A percentile compares a stretch with the other conserved stretches of the same genome.
These are phyloP conservation scores for Lasioglossum figueresi DNA, from an alignment of 2,888 invertebrate genomes.

Conservation along the genomic window DNA sequence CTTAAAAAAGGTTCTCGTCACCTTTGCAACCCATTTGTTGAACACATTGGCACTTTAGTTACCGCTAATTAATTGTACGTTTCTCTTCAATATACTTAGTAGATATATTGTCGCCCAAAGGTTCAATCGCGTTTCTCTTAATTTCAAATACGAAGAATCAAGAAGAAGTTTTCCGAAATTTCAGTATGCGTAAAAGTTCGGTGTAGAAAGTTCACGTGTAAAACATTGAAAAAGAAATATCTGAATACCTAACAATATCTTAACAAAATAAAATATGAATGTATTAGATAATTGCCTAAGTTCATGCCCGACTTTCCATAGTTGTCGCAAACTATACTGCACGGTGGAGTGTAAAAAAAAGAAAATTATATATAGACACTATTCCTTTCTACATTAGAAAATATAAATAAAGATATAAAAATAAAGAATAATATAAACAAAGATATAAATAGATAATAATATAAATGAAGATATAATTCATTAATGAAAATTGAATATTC, in stretches of 20 bases:
- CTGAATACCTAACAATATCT: not conserved
- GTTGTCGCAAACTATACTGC: too few species aligned
- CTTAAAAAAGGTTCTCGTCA: slow-evolving; percentile 31
- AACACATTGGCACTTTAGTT: slow-evolving; percentile 75
- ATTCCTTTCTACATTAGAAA: too few species aligned
- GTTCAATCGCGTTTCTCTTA: slow-evolving; percentile 31
- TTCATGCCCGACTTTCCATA: too few species aligned
- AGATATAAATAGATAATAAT: too few species aligned
- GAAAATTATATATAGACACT: too few species aligned
- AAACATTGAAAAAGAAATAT: not conserved
- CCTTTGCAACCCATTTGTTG: slow-evolving; percentile 51
- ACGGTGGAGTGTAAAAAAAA: too few species aligned
- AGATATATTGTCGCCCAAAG: slow-evolving; percentile 35
- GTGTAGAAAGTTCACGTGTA: not conserved
- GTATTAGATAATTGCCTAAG: too few species aligned
- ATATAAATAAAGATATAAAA: too few species aligned
- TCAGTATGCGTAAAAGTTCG: not conserved
- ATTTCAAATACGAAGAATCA: not conserved
- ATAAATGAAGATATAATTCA: too few species aligned
- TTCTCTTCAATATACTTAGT: slow-evolving; percentile 35
- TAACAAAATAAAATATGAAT: slow-evolving; percentile 34
- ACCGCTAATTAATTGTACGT: slow-evolving; percentile 47
- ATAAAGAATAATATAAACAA: too few species aligned
- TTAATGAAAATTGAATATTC: too few species aligned
- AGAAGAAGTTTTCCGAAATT: not conserved